Evolutionary conservation across 2,113 vertebrate genomes (phyloP).

Genomic region (Periophthalmodon schlosseri): DNA sequence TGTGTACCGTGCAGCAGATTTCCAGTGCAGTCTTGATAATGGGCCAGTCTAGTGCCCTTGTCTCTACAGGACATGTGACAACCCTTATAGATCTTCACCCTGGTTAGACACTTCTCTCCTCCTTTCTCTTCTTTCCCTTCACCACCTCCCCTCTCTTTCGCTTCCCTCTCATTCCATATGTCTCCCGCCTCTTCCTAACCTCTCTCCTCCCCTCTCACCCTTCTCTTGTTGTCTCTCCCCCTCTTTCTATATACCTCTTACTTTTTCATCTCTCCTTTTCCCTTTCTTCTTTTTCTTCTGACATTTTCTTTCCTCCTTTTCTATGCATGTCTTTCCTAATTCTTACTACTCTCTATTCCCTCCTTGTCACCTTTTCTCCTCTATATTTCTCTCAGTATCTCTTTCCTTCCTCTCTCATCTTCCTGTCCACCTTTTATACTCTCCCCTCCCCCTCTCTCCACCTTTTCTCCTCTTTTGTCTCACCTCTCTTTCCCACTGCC

Average conservation of each 20-base stretch:
- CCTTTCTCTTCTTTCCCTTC: too few species aligned
- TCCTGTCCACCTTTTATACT: too few species aligned
- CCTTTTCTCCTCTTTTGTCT: background rate
- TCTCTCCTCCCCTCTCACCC: background rate
- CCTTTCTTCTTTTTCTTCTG: too few species aligned
- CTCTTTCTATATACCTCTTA: background rate
- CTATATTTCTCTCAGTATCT: too few species aligned
- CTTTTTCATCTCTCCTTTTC: background rate
- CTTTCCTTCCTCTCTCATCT: too few species aligned
- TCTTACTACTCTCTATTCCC: too few species aligned
- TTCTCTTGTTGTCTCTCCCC: background rate
- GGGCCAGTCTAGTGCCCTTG: background rate
- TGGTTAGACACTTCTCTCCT: background rate
- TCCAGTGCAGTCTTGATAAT: background rate
- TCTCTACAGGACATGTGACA: slow-evolving; percentile 12
- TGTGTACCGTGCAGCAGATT: background rate
- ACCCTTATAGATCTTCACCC: slow-evolving; percentile 1
- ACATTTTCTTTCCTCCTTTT: too few species aligned
- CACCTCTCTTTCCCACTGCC: background rate
- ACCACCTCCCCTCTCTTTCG: too few species aligned
- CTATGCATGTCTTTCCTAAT: too few species aligned
- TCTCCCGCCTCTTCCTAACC: too few species aligned
- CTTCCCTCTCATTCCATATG: too few species aligned
- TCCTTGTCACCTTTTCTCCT: too few species aligned
- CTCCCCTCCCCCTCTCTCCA: background rate